Evolutionary conservation across 2,888 invertebrate species (phyloP).

Genomic region (Caenorhabditis sp.): DNA sequence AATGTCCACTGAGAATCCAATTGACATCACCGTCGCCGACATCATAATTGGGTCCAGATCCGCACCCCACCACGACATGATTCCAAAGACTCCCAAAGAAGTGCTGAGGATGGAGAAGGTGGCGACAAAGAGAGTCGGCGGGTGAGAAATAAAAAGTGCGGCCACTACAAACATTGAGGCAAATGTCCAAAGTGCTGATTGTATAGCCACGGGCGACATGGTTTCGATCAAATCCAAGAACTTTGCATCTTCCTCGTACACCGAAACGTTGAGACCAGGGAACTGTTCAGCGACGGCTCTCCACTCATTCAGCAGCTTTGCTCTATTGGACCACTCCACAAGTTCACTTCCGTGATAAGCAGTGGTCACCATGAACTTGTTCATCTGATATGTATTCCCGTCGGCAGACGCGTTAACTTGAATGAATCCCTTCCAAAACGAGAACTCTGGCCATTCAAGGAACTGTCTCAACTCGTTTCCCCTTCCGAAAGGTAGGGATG

Average conservation of each 20-base stretch:
- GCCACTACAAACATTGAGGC: conserved; percentile 77
- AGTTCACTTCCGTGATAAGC: conserved; percentile 72
- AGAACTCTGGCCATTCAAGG: conserved; percentile 78
- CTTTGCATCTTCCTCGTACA: conserved; percentile 77
- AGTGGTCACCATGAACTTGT: conserved; percentile 74
- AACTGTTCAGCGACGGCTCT: conserved; percentile 75
- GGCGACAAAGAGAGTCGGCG: conserved; percentile 74
- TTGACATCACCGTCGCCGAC: conserved; percentile 76
- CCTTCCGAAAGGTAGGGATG: conserved; percentile 33
- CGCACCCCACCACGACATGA: conserved; percentile 76
- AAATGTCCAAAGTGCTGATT: conserved; percentile 76
- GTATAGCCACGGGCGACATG: conserved; percentile 71
- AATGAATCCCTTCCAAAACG: conserved; percentile 78
- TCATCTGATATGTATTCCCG: conserved; percentile 57
- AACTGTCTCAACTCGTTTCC: conserved; percentile 74
- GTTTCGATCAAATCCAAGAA: conserved; percentile 76
- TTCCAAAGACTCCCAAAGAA: conserved; percentile 77
- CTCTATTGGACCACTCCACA: conserved; percentile 74
- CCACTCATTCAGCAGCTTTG: conserved; percentile 72
- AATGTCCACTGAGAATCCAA: conserved; percentile 78
- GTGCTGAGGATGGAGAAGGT: conserved; percentile 75
- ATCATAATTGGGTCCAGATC: conserved; percentile 78
- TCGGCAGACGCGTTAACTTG: conserved; percentile 51
- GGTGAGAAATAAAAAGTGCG: conserved; percentile 75
- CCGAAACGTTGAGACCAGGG: conserved; percentile 70